A percentile compares a stretch with the other conserved stretches of the same genome.
These are phyloP conservation scores for Pollenia griseotomentosa DNA, from an alignment of 2,888 invertebrate genomes.

Conservation along the genomic window DNA sequence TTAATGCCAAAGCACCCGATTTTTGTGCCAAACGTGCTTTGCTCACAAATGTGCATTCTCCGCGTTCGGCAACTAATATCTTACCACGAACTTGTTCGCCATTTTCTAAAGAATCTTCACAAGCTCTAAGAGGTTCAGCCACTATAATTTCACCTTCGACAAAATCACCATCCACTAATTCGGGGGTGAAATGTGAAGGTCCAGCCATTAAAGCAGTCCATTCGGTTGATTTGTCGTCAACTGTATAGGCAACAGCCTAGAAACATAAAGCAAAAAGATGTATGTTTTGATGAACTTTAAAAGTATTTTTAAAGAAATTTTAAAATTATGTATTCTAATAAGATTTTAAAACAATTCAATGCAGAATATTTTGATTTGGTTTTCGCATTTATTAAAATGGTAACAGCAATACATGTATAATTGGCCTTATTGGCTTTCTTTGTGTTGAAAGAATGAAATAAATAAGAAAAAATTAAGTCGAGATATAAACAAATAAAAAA, in stretches of 20 bases:
- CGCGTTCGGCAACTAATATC: constrained; percentile 94
- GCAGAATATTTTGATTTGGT: too few species aligned
- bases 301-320: too few species aligned
- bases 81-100: constrained; percentile 87
- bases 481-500: too few species aligned
- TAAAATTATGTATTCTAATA: too few species aligned
- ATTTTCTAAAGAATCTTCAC: constrained; percentile 85
- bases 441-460: too few species aligned
- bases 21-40: constrained; percentile 94
- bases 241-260: constrained; percentile 84
- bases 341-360: too few species aligned
- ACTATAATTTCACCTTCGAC: constrained; percentile 88
- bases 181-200: constrained; percentile 95
- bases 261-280: too few species aligned
- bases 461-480: constrained; percentile 25
- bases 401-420: too few species aligned
- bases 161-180: constrained; percentile 88
- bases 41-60: constrained; percentile 96
- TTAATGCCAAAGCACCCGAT: constrained; percentile 92
- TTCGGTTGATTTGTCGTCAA: constrained; percentile 82
- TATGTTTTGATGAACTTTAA: too few species aligned
- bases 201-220: constrained; percentile 89
- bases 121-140: constrained; percentile 90
- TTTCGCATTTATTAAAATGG: too few species aligned
- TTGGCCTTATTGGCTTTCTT: too few species aligned